Conservation (phyloP, 2,888 invertebrate species). For the Andrena fulva region DNA sequence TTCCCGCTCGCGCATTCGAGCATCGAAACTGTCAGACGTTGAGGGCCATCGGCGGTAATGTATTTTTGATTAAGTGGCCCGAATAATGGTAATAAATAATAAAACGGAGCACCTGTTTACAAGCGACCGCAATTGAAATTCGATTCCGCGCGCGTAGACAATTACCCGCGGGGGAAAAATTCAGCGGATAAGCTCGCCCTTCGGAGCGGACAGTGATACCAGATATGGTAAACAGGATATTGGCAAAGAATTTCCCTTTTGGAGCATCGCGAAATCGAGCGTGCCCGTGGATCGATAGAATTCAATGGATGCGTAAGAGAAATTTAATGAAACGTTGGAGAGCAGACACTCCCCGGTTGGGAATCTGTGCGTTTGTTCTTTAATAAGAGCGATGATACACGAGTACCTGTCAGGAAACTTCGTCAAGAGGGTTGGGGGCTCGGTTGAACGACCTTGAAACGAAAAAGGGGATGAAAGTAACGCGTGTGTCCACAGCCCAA, state of each 20-base stretch:
- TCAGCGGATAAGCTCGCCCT: slow-evolving; percentile 26
- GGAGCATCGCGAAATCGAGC: not conserved
- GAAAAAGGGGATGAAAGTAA: slow-evolving; percentile 59
- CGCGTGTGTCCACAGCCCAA: slow-evolving; percentile 59
- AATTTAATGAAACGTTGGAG: not conserved
- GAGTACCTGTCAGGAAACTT: slow-evolving; percentile 11
- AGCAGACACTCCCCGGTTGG: no score
- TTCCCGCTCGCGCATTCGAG: slow-evolving; percentile 65
- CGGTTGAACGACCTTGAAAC: slow-evolving; percentile 60
- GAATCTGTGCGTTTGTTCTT: not conserved
- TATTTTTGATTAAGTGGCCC: slow-evolving; percentile 73
- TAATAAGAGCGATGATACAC: slow-evolving; percentile 19
- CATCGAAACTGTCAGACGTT: slow-evolving; percentile 75
- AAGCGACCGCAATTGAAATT: slow-evolving; percentile 70
- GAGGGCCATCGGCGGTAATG: slow-evolving; percentile 69
- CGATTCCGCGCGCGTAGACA: slow-evolving; percentile 28
- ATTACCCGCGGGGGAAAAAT: slow-evolving; percentile 58
- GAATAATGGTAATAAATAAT: slow-evolving; percentile 72
- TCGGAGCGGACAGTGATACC: not conserved
- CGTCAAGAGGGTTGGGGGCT: slow-evolving; percentile 23
- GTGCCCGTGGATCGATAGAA: not conserved
- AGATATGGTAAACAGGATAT: slow-evolving; percentile 42
- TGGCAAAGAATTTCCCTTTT: slow-evolving; percentile 18
- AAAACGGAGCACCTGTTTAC: slow-evolving; percentile 73
- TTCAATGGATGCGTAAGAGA: no score